Conservation (phyloP, 2,888 invertebrate genomes). For the Nephrocerus scutellatus region DNA sequence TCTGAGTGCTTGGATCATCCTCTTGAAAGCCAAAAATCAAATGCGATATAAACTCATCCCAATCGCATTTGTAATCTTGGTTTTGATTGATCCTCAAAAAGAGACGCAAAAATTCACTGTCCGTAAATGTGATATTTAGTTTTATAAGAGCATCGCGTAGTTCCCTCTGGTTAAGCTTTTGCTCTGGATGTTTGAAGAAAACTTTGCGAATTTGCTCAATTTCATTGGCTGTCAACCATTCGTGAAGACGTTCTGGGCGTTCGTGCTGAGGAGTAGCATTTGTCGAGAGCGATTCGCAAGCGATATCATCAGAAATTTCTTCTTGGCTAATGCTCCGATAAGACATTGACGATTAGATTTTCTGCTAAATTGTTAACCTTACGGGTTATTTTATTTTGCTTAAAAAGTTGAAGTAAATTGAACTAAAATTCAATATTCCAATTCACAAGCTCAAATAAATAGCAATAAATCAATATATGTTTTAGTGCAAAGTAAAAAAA, state of each 20-base stretch:
- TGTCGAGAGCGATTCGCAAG: slow-evolving; percentile 35
- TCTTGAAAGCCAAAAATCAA: slow-evolving; percentile 65
- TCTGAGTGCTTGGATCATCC: slow-evolving; percentile 57
- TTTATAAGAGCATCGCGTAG: slow-evolving; percentile 30
- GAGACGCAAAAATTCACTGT: slow-evolving; percentile 56
- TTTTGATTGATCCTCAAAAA: slow-evolving; percentile 59
- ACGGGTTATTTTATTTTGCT: too few species aligned
- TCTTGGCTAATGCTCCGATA: too few species aligned
- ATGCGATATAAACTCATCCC: slow-evolving; percentile 75
- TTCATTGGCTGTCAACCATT: slow-evolving; percentile 35
- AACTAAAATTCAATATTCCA: too few species aligned
- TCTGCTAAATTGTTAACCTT: too few species aligned
- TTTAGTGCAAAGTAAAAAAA: too few species aligned
- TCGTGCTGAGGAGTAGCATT: slow-evolving; percentile 24
- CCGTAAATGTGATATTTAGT: slow-evolving; percentile 35
- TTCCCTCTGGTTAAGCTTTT: slow-evolving; percentile 29
- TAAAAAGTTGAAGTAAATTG: too few species aligned
- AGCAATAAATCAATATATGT: too few species aligned
- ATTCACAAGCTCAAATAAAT: too few species aligned
- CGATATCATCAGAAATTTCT: slow-evolving; percentile 25
- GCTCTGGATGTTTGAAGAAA: slow-evolving; percentile 26
- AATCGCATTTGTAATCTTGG: slow-evolving; percentile 54
- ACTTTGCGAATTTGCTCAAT: slow-evolving; percentile 31
- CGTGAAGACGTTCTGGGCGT: slow-evolving; percentile 35
- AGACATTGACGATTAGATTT: too few species aligned